A percentile compares a stretch with the other conserved stretches of the same genome.
Conservation (phyloP, 2,797 vertebrate genomes). For the Oreochromis mossambicus region DNA sequence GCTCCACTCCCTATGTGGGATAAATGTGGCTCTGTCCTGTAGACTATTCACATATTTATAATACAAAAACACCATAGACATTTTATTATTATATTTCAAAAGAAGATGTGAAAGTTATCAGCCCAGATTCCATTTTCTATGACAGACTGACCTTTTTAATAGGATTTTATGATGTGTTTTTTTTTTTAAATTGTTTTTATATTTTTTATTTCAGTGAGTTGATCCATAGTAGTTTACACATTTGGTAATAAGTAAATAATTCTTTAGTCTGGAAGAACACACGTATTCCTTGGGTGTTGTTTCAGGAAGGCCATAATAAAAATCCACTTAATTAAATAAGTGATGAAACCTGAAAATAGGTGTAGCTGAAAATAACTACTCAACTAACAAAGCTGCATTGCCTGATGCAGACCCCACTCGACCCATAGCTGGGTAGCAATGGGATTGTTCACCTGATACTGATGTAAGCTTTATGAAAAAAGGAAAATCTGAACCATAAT, state of each 20-base stretch:
- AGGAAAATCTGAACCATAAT: neutral
- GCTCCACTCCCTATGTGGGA: neutral
- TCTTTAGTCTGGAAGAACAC: neutral
- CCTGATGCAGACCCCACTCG: neutral
- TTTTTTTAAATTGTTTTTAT: accelerated
- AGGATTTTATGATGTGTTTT: neutral
- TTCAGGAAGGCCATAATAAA: neutral
- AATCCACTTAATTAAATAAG: neutral
- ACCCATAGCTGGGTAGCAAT: neutral
- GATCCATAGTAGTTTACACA: neutral
- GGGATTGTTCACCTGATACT: neutral
- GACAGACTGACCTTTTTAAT: neutral
- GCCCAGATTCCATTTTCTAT: neutral
- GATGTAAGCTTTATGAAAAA: neutral
- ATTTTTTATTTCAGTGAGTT: neutral
- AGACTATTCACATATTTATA: neutral
- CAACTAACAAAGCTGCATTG: neutral
- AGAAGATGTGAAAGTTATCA: neutral
- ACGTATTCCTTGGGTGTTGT: neutral
- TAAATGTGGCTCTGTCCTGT: accelerated
- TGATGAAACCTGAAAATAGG: neutral
- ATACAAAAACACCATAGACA: neutral
- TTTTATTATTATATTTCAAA: neutral
- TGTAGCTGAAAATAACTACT: neutral
- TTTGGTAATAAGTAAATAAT: neutral